Base-by-base conservation (phyloP, 2,113 vertebrate species). In the Solea solea region DNA sequence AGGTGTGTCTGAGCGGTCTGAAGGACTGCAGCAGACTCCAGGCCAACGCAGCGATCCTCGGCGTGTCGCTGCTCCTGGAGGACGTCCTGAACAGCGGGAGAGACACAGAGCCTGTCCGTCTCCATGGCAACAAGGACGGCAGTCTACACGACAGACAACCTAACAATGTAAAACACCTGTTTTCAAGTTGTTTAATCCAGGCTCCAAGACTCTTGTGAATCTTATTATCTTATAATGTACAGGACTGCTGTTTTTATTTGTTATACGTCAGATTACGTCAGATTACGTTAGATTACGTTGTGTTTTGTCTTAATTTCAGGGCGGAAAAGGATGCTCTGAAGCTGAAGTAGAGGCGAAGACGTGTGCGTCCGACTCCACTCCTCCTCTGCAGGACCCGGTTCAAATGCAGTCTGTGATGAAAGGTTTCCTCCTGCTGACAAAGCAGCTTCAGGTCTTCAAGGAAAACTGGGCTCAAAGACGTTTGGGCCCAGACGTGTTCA, bases 381-480 rank as follows among this genome's bases (percentile, higher is more conserved):
- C 27, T 60, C n/a, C 45, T 42, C 55, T 9, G 1, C 40, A 44
- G 8, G 67, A 92, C 62, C 75, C 78, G 0, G 13, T 90, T 1
- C 2, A 21, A 25, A 61, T 88, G 39, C 50, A 82, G 44, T 66
- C 64, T 3, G 74, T 89, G 70, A 65, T 92, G 73, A 93, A 69
- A 82, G 92, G 84, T 14, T 95, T 95, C 72, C 91, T 96, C 66
- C 71, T 92, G 11, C 78, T 93, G 5, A 93, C 89, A 80, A 95
- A 95, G 76, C 93, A 94, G 76, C 69, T 95, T 16, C 92, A 94
- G 80, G 79, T 86, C 10, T 81, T 94, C 16, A 95, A 93, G 85
- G 91, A 90, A 68, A 86, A 82, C 78, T 93, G 90, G 93, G 90
- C 91, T 15, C 1, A 0, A n/a, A 83, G 90, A 34, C 94, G 87